These are phyloP conservation scores for Takifugu bimaculatus DNA, from an alignment of 2,113 vertebrate species.

Conservation along the genomic window DNA sequence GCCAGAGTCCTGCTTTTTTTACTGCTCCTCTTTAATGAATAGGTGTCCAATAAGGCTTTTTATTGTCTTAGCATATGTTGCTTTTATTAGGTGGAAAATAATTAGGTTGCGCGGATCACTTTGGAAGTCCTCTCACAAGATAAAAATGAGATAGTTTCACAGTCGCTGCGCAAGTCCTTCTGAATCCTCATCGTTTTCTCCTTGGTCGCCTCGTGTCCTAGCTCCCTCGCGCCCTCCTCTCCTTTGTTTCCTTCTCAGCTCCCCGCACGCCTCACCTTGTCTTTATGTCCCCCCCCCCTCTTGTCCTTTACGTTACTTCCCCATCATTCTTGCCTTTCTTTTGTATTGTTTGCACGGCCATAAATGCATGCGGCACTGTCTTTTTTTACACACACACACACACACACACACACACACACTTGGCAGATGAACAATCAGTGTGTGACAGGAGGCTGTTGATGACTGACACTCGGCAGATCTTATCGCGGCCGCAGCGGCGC, in stretches of 20 bases:
- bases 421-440: conserved; percentile 78
- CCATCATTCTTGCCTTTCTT: conserved; percentile 45
- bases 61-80: conserved; percentile 99
- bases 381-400: conserved; percentile 39
- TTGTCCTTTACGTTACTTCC: conserved; percentile 44
- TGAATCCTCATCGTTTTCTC: conserved; percentile 88
- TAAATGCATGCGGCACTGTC: conserved; percentile 41
- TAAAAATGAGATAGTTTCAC: conserved; percentile 99
- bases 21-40: conserved; percentile 87
- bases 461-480: conserved; percentile 87
- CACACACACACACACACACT: conserved; percentile 32
- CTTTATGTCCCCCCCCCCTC: conserved; percentile 35
- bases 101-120: conserved; percentile 98
- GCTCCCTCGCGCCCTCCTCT: conserved; percentile 56
- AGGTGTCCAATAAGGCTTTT: conserved; percentile 98
- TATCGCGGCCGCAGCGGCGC: conserved; percentile 64
- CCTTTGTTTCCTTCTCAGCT: conserved; percentile 61
- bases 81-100: conserved; percentile 99
- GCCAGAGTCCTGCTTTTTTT: conserved; percentile 76
- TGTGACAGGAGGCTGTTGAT: conserved; percentile 86
- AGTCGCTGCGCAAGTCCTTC: conserved; percentile 98
- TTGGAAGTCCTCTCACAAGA: conserved; percentile 94
- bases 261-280: conserved; percentile 44
- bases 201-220: conserved; percentile 90
- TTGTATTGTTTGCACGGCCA: conserved; percentile 50